A percentile compares a stretch with the other conserved stretches of the same genome.
Conservation (phyloP, 2,113 vertebrate genomes). For the Corythornis vintsioides region DNA sequence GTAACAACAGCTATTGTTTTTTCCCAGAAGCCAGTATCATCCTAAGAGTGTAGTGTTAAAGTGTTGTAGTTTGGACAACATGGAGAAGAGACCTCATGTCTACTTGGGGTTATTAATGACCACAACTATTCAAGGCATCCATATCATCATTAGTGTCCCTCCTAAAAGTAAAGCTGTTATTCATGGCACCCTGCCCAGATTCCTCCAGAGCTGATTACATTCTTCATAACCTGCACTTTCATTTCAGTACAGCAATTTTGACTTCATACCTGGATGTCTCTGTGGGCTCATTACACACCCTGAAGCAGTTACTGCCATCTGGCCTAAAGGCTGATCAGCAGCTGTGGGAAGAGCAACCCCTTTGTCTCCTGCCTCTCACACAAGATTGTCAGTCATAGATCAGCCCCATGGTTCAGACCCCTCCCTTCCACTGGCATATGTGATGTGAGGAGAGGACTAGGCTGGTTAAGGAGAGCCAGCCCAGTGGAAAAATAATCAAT, state of each 20-base stretch:
- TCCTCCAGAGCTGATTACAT: slow-evolving; percentile 18
- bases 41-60: neutral
- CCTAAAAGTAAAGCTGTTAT: neutral
- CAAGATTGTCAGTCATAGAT: neutral
- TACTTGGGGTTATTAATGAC: neutral
- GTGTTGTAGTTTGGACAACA: neutral
- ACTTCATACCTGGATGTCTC: neutral
- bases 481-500: neutral
- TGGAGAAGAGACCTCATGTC: neutral
- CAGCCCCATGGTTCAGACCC: neutral
- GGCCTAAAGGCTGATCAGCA: neutral
- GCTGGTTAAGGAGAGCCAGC: neutral
- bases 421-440: neutral
- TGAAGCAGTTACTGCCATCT: neutral
- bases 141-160: neutral
- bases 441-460: neutral
- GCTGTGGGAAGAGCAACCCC: neutral
- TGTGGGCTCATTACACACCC: neutral
- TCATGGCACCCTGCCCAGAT: slow-evolving; percentile 32
- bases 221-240: neutral
- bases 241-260: neutral
- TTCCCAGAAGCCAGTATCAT: neutral
- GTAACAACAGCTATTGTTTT: neutral
- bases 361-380: neutral
- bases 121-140: neutral